These are phyloP conservation scores for Chrysolina americana DNA, from an alignment of 2,888 invertebrate species.

Conservation along the genomic window DNA sequence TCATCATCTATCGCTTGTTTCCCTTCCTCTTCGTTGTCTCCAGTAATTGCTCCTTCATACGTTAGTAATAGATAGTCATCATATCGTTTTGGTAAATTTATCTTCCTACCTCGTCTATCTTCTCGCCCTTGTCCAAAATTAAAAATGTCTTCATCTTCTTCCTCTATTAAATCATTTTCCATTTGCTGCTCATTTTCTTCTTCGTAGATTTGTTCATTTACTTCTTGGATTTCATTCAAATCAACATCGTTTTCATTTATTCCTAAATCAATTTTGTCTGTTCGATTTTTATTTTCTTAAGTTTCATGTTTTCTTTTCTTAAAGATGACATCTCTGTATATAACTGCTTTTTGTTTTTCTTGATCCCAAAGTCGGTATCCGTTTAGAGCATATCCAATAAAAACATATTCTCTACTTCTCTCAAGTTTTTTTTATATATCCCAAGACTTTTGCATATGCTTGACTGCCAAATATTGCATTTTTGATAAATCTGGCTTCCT, in stretches of 20 bases:
- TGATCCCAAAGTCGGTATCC: constrained; percentile 43
- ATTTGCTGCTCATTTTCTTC: not conserved
- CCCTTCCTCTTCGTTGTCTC: constrained; percentile 33
- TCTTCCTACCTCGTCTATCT: constrained; percentile 33
- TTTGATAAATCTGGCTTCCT: constrained; percentile 55
- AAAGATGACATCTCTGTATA: too few species aligned
- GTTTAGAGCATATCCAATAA: constrained; percentile 48
- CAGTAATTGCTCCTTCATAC: constrained; percentile 37
- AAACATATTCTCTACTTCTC: constrained; percentile 49
- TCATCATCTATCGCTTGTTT: constrained; percentile 45
- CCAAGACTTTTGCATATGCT: too few species aligned
- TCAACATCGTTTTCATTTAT: too few species aligned
- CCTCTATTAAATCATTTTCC: not conserved
- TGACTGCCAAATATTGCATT: constrained; percentile 12
- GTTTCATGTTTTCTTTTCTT: too few species aligned
- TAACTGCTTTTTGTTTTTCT: constrained; percentile 10
- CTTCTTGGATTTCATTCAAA: constrained; percentile 9
- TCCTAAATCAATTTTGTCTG: too few species aligned
- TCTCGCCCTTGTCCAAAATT: constrained; percentile 12
- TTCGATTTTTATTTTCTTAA: too few species aligned
- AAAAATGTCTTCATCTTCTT: not conserved
- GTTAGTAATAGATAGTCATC: constrained; percentile 18
- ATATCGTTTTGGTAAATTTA: constrained; percentile 11
- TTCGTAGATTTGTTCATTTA: constrained; percentile 20
- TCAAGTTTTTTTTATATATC: constrained; percentile 52